Conservation (phyloP, 2,888 invertebrate species). For the Clusia tigrina region DNA sequence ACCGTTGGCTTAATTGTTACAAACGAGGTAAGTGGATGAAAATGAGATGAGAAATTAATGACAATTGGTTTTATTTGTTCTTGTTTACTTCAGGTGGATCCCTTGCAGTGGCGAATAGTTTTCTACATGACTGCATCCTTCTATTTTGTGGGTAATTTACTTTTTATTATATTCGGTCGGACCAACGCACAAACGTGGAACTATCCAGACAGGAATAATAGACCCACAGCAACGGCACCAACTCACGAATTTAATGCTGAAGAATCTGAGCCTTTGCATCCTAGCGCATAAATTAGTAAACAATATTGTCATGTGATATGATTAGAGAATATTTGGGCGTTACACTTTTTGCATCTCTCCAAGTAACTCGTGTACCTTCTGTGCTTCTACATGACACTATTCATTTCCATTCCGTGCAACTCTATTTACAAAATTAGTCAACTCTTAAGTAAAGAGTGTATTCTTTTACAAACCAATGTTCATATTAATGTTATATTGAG, state of each 20-base stretch:
- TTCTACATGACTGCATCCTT: constrained; percentile 78
- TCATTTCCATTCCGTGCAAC: too few species aligned
- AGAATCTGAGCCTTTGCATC: constrained; percentile 39
- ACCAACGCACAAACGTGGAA: constrained; percentile 77
- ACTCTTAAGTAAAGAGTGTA: too few species aligned
- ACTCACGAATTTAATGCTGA: constrained; percentile 14
- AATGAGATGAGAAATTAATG: background rate
- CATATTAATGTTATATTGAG: too few species aligned
- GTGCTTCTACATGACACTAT: too few species aligned
- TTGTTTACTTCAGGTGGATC: constrained; percentile 70
- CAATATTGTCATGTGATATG: background rate
- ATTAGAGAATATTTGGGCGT: background rate
- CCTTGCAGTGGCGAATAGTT: constrained; percentile 75
- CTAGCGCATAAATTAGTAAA: background rate
- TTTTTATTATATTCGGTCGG: constrained; percentile 75
- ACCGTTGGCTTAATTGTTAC: constrained; percentile 69
- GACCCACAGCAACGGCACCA: background rate
- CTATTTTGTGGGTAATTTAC: constrained; percentile 73
- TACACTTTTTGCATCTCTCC: background rate
- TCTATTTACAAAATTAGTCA: too few species aligned
- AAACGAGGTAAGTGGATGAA: constrained; percentile 66
- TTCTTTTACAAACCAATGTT: too few species aligned
- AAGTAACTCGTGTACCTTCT: too few species aligned
- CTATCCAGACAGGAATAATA: constrained; percentile 55
- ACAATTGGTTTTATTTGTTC: background rate